Percentiles rank a stretch among this genome's conserved stretches.
These are phyloP conservation scores for Drosophila conformis DNA, from an alignment of 2,888 invertebrate genomes.

Conservation along the genomic window DNA sequence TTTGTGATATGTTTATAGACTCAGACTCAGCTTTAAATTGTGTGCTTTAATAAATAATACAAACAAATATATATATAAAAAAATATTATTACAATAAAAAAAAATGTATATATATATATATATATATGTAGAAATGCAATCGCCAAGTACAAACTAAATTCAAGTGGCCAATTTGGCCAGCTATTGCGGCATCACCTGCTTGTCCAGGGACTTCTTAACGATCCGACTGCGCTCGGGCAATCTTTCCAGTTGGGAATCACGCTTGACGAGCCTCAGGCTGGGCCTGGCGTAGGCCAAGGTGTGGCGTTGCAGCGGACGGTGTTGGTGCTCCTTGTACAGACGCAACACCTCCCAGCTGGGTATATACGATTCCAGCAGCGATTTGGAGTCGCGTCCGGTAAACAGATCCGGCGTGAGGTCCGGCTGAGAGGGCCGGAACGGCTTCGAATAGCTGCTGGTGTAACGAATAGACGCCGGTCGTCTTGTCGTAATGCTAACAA, in stretches of 20 bases:
- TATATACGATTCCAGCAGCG: constrained; percentile 87
- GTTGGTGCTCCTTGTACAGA: constrained; percentile 68
- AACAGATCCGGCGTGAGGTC: constrained; percentile 79
- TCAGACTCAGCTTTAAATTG: neutral
- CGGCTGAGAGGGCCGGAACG: constrained; percentile 62
- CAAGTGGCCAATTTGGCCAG: constrained; percentile 11
- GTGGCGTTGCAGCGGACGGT: constrained; percentile 45
- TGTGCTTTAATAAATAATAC: constrained; percentile 48
- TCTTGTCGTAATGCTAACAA: constrained; percentile 79
- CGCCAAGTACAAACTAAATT: constrained; percentile 24
- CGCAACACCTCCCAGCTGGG: constrained; percentile 86
- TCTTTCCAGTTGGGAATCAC: constrained; percentile 41
- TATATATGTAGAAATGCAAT: constrained; percentile 12
- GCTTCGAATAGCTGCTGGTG: constrained; percentile 42
- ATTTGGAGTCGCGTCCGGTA: constrained; percentile 84
- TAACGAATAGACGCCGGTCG: constrained; percentile 37
- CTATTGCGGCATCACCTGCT: constrained; percentile 14
- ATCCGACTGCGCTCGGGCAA: constrained; percentile 34
- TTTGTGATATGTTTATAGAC: neutral
- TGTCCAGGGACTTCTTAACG: constrained; percentile 65
- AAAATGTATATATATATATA: constrained; percentile 8
- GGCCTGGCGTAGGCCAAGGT: constrained; percentile 63
- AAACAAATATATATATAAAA: constrained; percentile 13
- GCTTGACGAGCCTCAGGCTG: constrained; percentile 59
- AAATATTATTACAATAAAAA: constrained; percentile 4